Base-by-base conservation (phyloP, 2,888 invertebrate genomes). In the Drosophila helvetica region DNA sequence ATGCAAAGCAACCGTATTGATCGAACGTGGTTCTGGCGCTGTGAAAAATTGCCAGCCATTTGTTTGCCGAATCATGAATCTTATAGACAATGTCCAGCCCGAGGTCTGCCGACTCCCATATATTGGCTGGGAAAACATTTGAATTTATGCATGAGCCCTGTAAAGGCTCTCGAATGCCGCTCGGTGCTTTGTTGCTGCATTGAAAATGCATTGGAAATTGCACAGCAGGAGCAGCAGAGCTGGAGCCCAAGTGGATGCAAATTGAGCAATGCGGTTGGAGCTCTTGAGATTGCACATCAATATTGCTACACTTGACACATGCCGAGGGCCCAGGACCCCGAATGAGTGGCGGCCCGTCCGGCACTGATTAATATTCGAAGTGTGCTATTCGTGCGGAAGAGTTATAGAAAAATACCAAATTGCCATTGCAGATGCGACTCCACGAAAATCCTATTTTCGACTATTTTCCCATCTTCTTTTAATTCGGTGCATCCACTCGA, bases 91-190 rank as follows among this genome's bases (percentile, higher is more conserved):
- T 63, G 59, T 69, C 33, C 58, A 52, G 55, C 56, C 53, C 42
- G 7, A 48, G 62, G 19, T 47, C 27, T 22, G 12, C 52, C 53
- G 46, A 30, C 17, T 30, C 19, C 63, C 68, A 59, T 43, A 57
- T 60, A 51, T 57, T 68, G 77, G 70, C 70, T 67, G 51, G 70
- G 67, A 69, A 77, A 74, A 75, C 80, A 83, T 86, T 74, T 80
- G 85, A 84, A 88, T 86, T 87, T 86, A 87, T 86, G 86, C 84
- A 88, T 76, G 80, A 73, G 72, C 68, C 38, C 66, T 76, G 58
- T 52, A 57, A 62, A 63, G 74, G 33, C 69, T 50, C 75, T 67
- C 54, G 38, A 56, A 67, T 57, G 62, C 33, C 5, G 52, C 50
- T 48, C 54, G 52, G 46, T 60, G 57, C 58, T 54, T 60, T 51